A percentile compares a stretch with the other conserved stretches of the same genome.
phyloP scores from a whole-genome alignment of 2,113 vertebrate genomes.

The Phalacrocorax pelagicus region DNA sequence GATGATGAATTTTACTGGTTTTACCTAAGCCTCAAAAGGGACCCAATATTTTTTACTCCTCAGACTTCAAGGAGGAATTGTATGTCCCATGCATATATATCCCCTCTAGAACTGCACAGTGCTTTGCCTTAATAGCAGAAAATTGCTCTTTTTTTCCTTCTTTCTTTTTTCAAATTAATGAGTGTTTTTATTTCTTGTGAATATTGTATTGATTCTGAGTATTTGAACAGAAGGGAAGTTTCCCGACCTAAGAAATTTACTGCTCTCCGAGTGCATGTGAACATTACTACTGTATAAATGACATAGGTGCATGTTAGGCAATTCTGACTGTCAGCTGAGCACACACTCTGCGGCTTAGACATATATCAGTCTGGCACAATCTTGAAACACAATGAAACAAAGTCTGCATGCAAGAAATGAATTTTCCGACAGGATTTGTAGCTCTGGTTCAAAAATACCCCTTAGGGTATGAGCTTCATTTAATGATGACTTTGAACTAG shows the following conservation, averaged over 20 bases:
- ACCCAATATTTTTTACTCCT: background rate
- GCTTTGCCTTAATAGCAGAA: background rate
- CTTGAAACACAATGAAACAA: background rate
- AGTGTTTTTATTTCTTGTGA: background rate
- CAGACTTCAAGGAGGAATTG: background rate
- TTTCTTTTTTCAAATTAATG: background rate
- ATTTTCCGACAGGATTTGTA: slow-evolving; percentile 10
- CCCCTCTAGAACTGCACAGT: background rate
- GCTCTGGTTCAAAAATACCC: background rate
- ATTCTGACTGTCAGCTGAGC: background rate
- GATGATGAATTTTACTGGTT: background rate
- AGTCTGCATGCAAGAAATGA: background rate
- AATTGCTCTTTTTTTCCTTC: background rate
- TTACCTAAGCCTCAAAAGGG: background rate
- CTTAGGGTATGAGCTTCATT: background rate
- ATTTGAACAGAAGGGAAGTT: background rate
- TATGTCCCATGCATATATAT: background rate
- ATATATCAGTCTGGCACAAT: background rate
- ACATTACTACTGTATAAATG: background rate
- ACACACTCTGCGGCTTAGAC: background rate
- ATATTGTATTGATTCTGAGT: no score
- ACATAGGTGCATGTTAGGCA: background rate
- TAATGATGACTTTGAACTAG: slow-evolving; percentile 51
- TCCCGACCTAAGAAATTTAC: background rate
- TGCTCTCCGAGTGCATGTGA: background rate